Conservation (phyloP, 2,113 vertebrate genomes). For the Chauna torquata region DNA sequence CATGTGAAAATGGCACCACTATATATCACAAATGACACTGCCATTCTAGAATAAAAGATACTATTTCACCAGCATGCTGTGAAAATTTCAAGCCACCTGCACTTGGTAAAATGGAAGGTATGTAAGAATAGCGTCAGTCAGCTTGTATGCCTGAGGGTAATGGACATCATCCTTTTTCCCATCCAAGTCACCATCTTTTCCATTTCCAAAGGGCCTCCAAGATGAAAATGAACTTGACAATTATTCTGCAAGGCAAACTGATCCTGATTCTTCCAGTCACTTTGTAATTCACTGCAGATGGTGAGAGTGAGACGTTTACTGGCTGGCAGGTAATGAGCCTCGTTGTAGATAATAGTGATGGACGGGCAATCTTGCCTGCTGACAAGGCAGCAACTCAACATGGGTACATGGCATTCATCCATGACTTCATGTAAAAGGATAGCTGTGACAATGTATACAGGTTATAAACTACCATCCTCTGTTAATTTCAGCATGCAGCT, state of each 20-base stretch:
- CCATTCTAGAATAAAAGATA: slow-evolving; percentile 22
- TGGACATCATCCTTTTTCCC: slow-evolving; percentile 50
- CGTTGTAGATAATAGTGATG: slow-evolving; percentile 76
- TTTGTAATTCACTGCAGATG: slow-evolving; percentile 82
- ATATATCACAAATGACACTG: slow-evolving; percentile 16
- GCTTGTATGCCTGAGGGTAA: slow-evolving; percentile 27
- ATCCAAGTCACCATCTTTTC: slow-evolving; percentile 46
- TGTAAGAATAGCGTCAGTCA: slow-evolving; percentile 39
- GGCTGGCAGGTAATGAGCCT: slow-evolving; percentile 78
- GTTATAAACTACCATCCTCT: slow-evolving; percentile 35
- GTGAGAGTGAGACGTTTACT: slow-evolving; percentile 77
- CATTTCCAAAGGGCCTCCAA: slow-evolving; percentile 67
- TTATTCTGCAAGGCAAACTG: slow-evolving; percentile 70
- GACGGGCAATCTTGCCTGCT: slow-evolving; percentile 70
- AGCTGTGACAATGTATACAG: slow-evolving; percentile 49
- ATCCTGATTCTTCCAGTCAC: slow-evolving; percentile 77
- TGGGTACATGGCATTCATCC: slow-evolving; percentile 67
- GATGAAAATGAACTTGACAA: slow-evolving; percentile 80
- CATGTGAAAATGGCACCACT: slow-evolving; percentile 39
- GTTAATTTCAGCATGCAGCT: slow-evolving; percentile 17
- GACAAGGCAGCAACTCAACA: slow-evolving; percentile 66
- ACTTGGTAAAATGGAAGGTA: slow-evolving; percentile 44
- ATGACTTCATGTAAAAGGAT: slow-evolving; percentile 51
- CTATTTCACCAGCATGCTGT: slow-evolving; percentile 41
- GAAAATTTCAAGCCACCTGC: slow-evolving; percentile 47